Base-by-base conservation (phyloP, 53 echinoderm and acorn worm genomes). In the Holothuria leucospilota region DNA sequence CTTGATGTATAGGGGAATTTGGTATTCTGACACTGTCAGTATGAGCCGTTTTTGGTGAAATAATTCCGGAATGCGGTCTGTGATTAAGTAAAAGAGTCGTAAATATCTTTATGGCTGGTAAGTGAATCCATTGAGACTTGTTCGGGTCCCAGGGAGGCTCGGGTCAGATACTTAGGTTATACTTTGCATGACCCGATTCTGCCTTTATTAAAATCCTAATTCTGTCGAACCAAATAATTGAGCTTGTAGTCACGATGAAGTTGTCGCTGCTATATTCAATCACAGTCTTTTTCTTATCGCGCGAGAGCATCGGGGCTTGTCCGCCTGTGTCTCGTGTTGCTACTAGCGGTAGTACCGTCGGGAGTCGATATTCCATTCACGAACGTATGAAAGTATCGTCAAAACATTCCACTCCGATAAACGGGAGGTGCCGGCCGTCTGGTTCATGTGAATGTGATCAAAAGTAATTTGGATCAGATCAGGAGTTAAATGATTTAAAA, bases 61-160 rank as follows among this genome's bases (percentile, higher is more conserved):
- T 80, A 59, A 80, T 80, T 80, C 62, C 62, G 80, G 80, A 80
- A 80, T 80, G 80, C 80, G 80, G 80, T 80, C 80, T 80, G 60
- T 61, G 80, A 80, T 80, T 80, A 80, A 80, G 80, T 80, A 59
- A 80, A 59, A 40, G 80, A 80, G 80, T 80, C 80, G 56, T 80
- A 80, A 80, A 80, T 59, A 80, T 80, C 58, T 80, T 80, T 60
- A 61, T 61, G 80, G 29, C 80, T 80, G 59, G 80, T 80, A 80
- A 29, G 29, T 59, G 61, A 61, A 61, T 20, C 80, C 80, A 38
- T 60, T 61, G 80, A 80, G 80, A 61, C 42, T 27, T 20, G 53
- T 20, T 30, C 60, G 8, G 29, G 80, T 80, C 80, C 80, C 80
- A 21, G 38, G 80, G 58, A 30, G 28, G 34, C 30, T 30, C 61